A percentile compares a stretch with the other conserved stretches of the same genome.
These are phyloP conservation scores for Nycticorax nycticorax DNA, from an alignment of 2,113 vertebrate genomes.

Conservation along the genomic window DNA sequence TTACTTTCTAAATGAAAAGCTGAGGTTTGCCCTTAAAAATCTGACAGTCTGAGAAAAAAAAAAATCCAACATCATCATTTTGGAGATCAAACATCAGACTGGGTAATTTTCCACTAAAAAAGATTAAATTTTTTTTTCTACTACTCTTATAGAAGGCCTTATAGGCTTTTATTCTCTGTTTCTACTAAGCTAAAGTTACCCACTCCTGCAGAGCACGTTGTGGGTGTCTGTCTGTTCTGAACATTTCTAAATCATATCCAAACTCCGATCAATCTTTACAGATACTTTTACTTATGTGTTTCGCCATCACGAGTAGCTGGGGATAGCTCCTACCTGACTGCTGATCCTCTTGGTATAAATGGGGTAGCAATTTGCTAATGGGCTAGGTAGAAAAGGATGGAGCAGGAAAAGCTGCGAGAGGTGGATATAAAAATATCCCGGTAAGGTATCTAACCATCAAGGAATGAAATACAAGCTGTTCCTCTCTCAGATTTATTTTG, in stretches of 20 bases:
- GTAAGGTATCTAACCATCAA: not conserved
- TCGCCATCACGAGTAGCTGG: not conserved
- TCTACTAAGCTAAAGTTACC: not conserved
- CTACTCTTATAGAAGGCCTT: not conserved
- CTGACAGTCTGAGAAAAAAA: not conserved
- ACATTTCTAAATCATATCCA: not conserved
- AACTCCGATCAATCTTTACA: not conserved
- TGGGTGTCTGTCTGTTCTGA: not conserved
- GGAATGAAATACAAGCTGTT: not conserved
- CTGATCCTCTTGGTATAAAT: not conserved
- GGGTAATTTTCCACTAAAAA: not conserved
- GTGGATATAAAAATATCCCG: not conserved
- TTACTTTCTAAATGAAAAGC: not conserved
- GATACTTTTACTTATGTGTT: not conserved
- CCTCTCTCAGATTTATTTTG: not conserved
- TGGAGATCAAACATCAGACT: not conserved
- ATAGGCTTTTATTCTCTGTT: not conserved
- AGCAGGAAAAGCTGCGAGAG: not conserved
- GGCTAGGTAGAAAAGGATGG: not conserved
- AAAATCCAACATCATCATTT: not conserved
- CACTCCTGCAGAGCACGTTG: not conserved
- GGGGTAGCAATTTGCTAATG: not conserved
- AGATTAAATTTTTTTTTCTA: not conserved
- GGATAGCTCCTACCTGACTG: not conserved
- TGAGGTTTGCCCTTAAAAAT: not conserved